phyloP scores from a whole-genome alignment of 2,888 invertebrate species.

The Spialia ferax region DNA sequence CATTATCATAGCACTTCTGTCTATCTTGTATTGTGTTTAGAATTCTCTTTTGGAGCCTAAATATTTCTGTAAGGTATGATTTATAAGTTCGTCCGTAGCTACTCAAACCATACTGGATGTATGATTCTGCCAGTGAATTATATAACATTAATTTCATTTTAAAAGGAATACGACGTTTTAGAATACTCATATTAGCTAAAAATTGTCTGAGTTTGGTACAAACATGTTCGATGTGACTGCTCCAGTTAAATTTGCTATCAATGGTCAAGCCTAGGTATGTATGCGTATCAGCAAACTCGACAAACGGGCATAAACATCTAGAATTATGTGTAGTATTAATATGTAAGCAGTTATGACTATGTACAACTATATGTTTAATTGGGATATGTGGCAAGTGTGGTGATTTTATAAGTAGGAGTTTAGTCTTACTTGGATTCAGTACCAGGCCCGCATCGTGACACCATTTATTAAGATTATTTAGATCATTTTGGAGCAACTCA shows the following conservation, averaged over 20 bases:
- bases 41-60: background rate
- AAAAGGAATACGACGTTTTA: background rate
- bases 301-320: background rate
- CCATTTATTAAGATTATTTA: background rate
- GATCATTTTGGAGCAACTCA: background rate
- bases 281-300: background rate
- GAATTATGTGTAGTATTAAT: background rate
- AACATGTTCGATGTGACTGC: background rate
- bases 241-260: background rate
- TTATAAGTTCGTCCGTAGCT: background rate
- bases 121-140: background rate
- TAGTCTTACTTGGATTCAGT: background rate
- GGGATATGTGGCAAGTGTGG: background rate
- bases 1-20: background rate
- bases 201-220: background rate
- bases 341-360: background rate
- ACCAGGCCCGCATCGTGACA: background rate
- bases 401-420: background rate
- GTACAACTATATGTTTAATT: background rate
- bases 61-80: conserved; percentile 3
- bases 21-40: background rate
- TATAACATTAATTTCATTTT: background rate
- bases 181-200: conserved; percentile 1
- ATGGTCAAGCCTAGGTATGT: background rate
- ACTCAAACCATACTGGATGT: background rate